Base-by-base conservation (phyloP, 1,140 invertebrate species). In the Nymphalis io region DNA sequence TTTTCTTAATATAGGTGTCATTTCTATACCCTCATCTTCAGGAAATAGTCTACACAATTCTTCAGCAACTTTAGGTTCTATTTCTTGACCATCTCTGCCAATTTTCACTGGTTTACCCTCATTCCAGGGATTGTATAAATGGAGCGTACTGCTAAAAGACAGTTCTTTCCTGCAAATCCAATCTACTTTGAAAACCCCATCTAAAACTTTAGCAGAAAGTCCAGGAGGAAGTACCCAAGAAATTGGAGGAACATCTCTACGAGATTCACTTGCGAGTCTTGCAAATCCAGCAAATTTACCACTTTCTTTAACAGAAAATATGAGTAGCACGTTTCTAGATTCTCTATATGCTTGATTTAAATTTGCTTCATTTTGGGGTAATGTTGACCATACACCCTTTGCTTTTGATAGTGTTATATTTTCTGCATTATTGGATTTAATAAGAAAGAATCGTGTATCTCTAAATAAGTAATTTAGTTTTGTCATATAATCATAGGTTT, bases 31-130 rank as follows among this genome's bases (percentile, higher is more conserved):
- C 78, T 98, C 96, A 91, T 99, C 98, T 90, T 97, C 95, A 3
- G 97, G 96, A 92, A 99, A 99, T 46, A 99, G 91, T 75, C 98
- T 95, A 87, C 98, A 99, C 38, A 99, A 92, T 89, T 98, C 97
- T 88, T 98, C 97, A 39, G 97, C 98, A 70, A 99, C 97, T 83
- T 96, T 95, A 13, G 98, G 98, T 84, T 99, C 98, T 72, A 99
- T 98, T 94, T 99, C 98, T 94, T 99, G 98, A 16, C 98, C 98
- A 94, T 99, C 98, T 78, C 98, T 94, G 15, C 98, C 98, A 85
- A 99, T 99, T 94, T 99, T 99, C 0, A 99, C 98, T 60, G 98
- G 98, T 92, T 99, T 99, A 39, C 98, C 97, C 88, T 99, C 98
- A 94, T 99, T 99, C 98, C 98, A 99, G 4, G 97, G 96, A 93